phyloP scores from a whole-genome alignment of 1,140 invertebrate genomes.

The Brachionus asplanchnoidis region DNA sequence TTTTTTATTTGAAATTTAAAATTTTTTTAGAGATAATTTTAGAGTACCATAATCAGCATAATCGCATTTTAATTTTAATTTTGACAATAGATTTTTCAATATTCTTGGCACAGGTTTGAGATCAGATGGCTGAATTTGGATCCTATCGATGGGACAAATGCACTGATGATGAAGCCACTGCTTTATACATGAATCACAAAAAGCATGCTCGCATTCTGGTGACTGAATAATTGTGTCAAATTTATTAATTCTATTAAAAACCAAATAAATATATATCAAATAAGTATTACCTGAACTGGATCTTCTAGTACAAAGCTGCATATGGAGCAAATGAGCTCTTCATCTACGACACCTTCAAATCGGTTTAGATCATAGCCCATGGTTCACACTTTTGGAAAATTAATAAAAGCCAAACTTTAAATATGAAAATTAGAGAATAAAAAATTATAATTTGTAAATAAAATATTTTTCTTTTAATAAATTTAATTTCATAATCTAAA shows the following conservation, averaged over 20 bases:
- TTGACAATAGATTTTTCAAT: conserved; percentile 15
- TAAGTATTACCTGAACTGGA: not conserved
- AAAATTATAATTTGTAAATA: not conserved
- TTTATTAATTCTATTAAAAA: not conserved
- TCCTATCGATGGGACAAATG: conserved; percentile 21
- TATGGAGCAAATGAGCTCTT: conserved; percentile 19
- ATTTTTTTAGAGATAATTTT: not conserved
- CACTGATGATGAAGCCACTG: conserved; percentile 13
- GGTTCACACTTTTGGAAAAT: not conserved
- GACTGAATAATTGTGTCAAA: not conserved
- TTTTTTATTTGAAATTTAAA: not conserved
- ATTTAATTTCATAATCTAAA: not conserved
- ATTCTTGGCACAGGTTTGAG: conserved; percentile 32
- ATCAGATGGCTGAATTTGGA: conserved; percentile 3
- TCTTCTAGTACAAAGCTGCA: conserved; percentile 29
- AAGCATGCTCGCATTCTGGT: conserved; percentile 31
- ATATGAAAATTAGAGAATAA: not conserved
- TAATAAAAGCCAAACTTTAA: not conserved
- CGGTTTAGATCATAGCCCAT: conserved; percentile 35
- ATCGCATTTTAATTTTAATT: conserved; percentile 1
- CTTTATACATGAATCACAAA: conserved; percentile 18
- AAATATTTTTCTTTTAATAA: not conserved
- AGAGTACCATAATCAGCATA: not conserved
- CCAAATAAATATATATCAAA: not conserved
- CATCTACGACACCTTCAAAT: conserved; percentile 7